A percentile compares a stretch with the other conserved stretches of the same genome.
phyloP scores from a whole-genome alignment of 2,888 invertebrate species.

The Buathra laborator region DNA sequence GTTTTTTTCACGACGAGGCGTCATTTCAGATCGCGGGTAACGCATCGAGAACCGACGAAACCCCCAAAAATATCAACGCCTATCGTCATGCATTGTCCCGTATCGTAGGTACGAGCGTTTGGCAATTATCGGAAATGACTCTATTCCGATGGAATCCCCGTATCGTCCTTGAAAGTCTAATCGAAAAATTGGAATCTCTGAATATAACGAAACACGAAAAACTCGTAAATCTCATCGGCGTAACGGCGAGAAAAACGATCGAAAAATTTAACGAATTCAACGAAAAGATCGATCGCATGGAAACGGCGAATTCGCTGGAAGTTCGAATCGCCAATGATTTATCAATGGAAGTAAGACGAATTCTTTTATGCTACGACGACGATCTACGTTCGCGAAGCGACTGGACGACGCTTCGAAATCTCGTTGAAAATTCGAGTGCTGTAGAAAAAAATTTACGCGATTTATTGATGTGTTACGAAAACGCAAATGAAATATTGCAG shows the following conservation, averaged over 20 bases:
- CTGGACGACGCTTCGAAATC: slow-evolving; percentile 69
- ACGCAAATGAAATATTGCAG: slow-evolving; percentile 75
- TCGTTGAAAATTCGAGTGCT: slow-evolving; percentile 66
- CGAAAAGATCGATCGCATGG: slow-evolving; percentile 72
- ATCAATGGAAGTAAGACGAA: slow-evolving; percentile 78
- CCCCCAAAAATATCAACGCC: slow-evolving; percentile 42
- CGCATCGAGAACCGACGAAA: slow-evolving; percentile 33
- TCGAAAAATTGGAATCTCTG: slow-evolving; percentile 72
- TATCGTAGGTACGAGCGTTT: slow-evolving; percentile 79
- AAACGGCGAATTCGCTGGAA: slow-evolving; percentile 71
- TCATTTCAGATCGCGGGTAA: slow-evolving; percentile 47
- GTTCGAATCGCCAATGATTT: slow-evolving; percentile 81
- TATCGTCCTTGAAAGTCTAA: slow-evolving; percentile 72
- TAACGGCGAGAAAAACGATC: slow-evolving; percentile 61
- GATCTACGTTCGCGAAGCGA: slow-evolving; percentile 78
- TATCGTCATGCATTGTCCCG: slow-evolving; percentile 74
- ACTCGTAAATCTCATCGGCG: slow-evolving; percentile 67
- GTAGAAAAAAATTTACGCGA: slow-evolving; percentile 72
- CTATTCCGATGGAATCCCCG: slow-evolving; percentile 81
- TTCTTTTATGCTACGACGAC: slow-evolving; percentile 77
- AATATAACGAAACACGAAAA: slow-evolving; percentile 21
- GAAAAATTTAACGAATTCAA: slow-evolving; percentile 74
- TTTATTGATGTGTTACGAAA: slow-evolving; percentile 77
- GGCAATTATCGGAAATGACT: slow-evolving; percentile 81
- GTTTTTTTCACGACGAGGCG: slow-evolving; percentile 43